A percentile compares a stretch with the other conserved stretches of the same genome.
These are phyloP conservation scores for Leucoraja ocellata DNA, from an alignment of 2,797 vertebrate species.

Conservation along the genomic window DNA sequence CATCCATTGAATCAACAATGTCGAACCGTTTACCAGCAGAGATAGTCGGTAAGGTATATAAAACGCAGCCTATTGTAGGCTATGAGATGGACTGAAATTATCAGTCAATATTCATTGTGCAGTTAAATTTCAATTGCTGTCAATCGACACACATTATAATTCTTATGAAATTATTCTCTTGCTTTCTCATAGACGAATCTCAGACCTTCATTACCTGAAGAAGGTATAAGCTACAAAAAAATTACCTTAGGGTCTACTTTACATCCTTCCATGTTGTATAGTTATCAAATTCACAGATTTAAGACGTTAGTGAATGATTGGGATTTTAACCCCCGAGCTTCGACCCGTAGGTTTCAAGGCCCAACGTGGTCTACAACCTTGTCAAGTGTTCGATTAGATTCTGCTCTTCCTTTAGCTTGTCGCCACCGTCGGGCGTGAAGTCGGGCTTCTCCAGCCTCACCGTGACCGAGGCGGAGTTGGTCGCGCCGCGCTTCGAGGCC, in stretches of 20 bases:
- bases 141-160: neutral
- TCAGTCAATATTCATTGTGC: conserved; percentile 33
- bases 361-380: conserved; percentile 5
- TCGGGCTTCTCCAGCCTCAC: neutral
- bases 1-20: neutral
- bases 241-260: neutral
- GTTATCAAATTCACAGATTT: conserved; percentile 14
- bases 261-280: neutral
- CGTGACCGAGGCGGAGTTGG: neutral
- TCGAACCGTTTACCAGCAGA: neutral
- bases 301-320: neutral
- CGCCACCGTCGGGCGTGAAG: neutral
- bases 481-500: neutral
- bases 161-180: conserved; percentile 1
- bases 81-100: conserved; percentile 5
- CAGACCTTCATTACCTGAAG: neutral
- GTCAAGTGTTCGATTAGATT: conserved; percentile 34
- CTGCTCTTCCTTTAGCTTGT: conserved; percentile 32
- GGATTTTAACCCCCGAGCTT: neutral
- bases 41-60: neutral
- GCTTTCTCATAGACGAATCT: neutral
- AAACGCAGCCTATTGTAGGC: conserved; percentile 36
- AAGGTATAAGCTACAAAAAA: conserved; percentile 1
- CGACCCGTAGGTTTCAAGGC: neutral
- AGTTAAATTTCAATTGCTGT: conserved; percentile 13